phyloP scores from a whole-genome alignment of 2,888 invertebrate genomes.

The Notocelia uddmanniana region DNA sequence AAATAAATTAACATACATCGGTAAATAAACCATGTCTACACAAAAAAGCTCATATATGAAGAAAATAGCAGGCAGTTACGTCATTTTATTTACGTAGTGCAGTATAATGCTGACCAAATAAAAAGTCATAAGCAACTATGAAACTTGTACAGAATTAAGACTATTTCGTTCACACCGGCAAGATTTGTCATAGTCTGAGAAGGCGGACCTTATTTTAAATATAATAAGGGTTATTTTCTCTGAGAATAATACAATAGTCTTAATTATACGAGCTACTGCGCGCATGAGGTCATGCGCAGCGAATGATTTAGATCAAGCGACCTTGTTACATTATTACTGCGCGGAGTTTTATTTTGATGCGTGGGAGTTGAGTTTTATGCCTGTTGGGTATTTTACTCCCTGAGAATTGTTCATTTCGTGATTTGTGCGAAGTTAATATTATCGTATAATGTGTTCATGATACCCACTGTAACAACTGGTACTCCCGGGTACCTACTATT shows the following conservation, averaged over 20 bases:
- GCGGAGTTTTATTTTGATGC: constrained; percentile 58
- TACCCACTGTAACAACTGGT: neutral
- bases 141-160: neutral
- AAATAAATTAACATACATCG: constrained; percentile 16
- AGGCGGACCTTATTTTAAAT: neutral
- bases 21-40: neutral
- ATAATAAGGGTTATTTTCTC: neutral
- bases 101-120: neutral
- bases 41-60: neutral
- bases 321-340: constrained; percentile 75
- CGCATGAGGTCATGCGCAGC: constrained; percentile 48
- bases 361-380: constrained; percentile 40
- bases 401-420: constrained; percentile 13
- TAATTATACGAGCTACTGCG: constrained; percentile 33
- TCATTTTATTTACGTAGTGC: neutral
- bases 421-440: too few relatives aligned
- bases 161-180: neutral
- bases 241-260: constrained; percentile 17
- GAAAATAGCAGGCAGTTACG: neutral
- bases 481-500: too few relatives aligned
- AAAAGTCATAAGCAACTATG: constrained; percentile 3
- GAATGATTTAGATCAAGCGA: constrained; percentile 54
- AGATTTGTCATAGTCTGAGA: neutral
- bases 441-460: neutral
- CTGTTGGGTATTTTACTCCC: constrained; percentile 39